Conservation (phyloP, 2,888 invertebrate genomes). For the Agrilus biguttatus region DNA sequence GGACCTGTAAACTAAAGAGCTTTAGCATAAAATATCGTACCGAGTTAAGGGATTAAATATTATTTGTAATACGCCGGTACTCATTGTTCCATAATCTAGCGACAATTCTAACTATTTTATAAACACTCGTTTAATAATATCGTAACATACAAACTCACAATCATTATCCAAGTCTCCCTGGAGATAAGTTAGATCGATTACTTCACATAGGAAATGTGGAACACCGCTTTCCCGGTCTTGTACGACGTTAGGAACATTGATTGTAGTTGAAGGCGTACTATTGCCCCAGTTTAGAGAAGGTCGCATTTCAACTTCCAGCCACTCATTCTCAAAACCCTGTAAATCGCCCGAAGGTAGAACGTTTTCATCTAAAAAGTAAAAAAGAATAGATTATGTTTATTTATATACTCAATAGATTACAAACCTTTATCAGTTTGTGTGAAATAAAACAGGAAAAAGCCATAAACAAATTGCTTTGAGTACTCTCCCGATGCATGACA, state of each 20-base stretch:
- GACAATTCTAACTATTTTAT: neutral
- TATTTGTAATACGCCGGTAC: neutral
- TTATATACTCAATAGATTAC: neutral
- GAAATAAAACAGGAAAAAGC: conserved; percentile 87
- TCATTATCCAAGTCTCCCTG: conserved; percentile 34
- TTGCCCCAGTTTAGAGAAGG: conserved; percentile 37
- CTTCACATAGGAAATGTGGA: conserved; percentile 44
- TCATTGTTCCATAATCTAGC: no score
- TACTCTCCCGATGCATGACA: conserved; percentile 85
- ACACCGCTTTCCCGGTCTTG: conserved; percentile 33
- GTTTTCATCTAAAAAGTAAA: conserved; percentile 28
- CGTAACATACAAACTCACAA: conserved; percentile 4
- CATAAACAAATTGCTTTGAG: conserved; percentile 65
- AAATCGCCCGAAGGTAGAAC: conserved; percentile 57
- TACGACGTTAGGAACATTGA: conserved; percentile 19
- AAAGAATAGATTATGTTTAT: neutral
- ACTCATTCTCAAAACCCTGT: conserved; percentile 77
- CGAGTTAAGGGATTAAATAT: neutral
- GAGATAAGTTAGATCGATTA: conserved; percentile 42
- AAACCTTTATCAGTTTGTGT: conserved; percentile 30
- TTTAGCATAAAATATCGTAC: conserved; percentile 2
- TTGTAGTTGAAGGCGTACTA: conserved; percentile 10
- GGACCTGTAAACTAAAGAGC: conserved; percentile 16
- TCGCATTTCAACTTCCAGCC: conserved; percentile 76
- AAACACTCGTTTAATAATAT: conserved; percentile 5